A percentile compares a stretch with the other conserved stretches of the same genome.
These are phyloP conservation scores for Elysia chlorotica DNA, from an alignment of 1,140 invertebrate species.

Conservation along the genomic window DNA sequence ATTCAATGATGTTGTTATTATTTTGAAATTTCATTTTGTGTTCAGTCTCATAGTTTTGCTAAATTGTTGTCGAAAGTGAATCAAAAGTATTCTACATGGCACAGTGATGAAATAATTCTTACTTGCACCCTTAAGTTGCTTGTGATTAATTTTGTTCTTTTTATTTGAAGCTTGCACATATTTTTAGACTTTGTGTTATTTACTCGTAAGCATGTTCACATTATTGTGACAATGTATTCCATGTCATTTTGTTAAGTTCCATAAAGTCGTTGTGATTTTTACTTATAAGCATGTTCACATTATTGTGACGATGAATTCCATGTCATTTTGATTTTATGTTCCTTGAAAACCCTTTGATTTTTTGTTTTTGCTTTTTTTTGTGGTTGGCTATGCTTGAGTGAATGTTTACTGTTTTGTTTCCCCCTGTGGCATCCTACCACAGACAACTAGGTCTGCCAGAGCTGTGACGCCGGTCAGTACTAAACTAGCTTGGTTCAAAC, in stretches of 20 bases:
- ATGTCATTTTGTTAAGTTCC: neutral
- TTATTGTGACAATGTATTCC: neutral
- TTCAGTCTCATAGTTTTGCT: no score
- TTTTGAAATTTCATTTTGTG: no score
- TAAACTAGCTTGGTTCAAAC: no score
- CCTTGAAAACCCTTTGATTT: no score
- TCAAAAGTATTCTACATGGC: no score
- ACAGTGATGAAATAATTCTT: no score
- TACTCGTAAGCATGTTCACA: neutral
- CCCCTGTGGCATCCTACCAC: conserved; percentile 5
- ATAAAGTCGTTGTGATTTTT: neutral
- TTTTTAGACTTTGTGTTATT: neutral
- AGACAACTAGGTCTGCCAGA: conserved; percentile 12
- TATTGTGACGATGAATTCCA: neutral
- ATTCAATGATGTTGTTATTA: no score
- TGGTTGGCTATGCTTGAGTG: no score
- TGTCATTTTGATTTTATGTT: neutral
- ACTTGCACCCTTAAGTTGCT: neutral
- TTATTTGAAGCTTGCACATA: neutral
- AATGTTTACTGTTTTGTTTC: neutral
- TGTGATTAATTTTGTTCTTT: neutral
- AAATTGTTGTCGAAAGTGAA: no score
- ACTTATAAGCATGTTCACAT: neutral
- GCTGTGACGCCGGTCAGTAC: conserved; percentile 26
- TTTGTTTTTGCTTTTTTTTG: neutral